Conservation (phyloP, 2,113 vertebrate species). For the Motacilla alba region DNA sequence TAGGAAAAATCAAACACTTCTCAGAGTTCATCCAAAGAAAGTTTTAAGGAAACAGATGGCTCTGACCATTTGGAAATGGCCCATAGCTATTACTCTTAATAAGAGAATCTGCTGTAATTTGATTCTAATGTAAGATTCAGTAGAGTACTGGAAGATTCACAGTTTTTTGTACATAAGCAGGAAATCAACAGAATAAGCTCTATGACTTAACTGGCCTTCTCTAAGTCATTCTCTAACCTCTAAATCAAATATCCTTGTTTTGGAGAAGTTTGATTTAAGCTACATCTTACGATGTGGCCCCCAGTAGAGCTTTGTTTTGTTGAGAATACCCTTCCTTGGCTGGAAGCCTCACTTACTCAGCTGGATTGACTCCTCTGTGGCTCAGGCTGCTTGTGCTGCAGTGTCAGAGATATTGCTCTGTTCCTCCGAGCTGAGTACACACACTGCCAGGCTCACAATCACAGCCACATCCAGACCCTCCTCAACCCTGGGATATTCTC, state of each 20-base stretch:
- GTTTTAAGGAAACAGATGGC: background rate
- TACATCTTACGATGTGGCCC: background rate
- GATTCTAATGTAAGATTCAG: background rate
- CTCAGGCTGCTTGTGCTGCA: background rate
- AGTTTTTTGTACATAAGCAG: background rate
- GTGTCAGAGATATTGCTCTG: background rate
- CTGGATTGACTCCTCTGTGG: background rate
- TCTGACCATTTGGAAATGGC: background rate
- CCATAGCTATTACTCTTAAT: background rate
- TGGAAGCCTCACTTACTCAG: slow-evolving; percentile 9
- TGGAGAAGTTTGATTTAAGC: background rate
- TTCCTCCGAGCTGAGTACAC: background rate
- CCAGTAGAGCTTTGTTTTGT: background rate
- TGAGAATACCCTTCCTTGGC: background rate
- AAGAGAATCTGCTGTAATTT: background rate
- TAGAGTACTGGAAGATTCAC: background rate
- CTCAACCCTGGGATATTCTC: background rate
- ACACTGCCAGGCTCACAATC: background rate
- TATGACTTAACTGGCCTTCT: background rate
- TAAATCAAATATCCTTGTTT: background rate
- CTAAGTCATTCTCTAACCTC: background rate
- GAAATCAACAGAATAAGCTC: background rate
- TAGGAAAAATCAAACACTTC: background rate
- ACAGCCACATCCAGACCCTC: background rate
- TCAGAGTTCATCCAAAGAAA: background rate